Percentiles rank a stretch among this genome's conserved stretches.
phyloP scores from a whole-genome alignment of 1,140 invertebrate species.

The Zaprionus ghesquierei region DNA sequence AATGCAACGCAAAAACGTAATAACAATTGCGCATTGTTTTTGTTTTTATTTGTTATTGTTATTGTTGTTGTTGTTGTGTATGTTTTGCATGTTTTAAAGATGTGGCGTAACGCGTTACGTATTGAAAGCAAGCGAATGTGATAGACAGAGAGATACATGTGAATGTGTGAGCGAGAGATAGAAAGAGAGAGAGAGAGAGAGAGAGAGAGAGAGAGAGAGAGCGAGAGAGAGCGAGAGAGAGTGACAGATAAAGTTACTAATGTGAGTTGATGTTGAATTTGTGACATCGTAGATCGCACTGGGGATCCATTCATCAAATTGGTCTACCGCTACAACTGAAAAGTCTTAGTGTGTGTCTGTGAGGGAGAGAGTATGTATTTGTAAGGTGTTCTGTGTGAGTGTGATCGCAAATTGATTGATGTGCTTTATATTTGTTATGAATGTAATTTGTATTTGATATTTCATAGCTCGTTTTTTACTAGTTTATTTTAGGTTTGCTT shows the following conservation, averaged over 20 bases:
- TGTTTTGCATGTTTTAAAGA: conserved; percentile 16
- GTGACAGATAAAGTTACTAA: neutral
- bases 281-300: conserved; percentile 4
- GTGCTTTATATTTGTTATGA: conserved; percentile 79
- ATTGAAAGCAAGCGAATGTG: conserved; percentile 51
- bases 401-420: conserved; percentile 54
- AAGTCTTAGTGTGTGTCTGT: conserved; percentile 1
- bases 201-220: conserved; percentile 18
- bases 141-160: conserved; percentile 24
- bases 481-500: conserved; percentile 55
- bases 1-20: conserved; percentile 36
- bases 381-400: conserved; percentile 10
- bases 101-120: conserved; percentile 41
- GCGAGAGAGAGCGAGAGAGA: neutral
- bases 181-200: neutral
- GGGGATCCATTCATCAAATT: neutral
- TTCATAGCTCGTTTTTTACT: conserved; percentile 75
- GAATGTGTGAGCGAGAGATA: conserved; percentile 13
- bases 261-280: conserved; percentile 2
- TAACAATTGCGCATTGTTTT: conserved; percentile 17
- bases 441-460: conserved; percentile 75
- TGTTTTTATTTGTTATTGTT: conserved; percentile 4
- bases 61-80: conserved; percentile 10
- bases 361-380: neutral
- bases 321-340: conserved; percentile 12